phyloP scores from a whole-genome alignment of 2,888 invertebrate species.

The Synergus japonicus region DNA sequence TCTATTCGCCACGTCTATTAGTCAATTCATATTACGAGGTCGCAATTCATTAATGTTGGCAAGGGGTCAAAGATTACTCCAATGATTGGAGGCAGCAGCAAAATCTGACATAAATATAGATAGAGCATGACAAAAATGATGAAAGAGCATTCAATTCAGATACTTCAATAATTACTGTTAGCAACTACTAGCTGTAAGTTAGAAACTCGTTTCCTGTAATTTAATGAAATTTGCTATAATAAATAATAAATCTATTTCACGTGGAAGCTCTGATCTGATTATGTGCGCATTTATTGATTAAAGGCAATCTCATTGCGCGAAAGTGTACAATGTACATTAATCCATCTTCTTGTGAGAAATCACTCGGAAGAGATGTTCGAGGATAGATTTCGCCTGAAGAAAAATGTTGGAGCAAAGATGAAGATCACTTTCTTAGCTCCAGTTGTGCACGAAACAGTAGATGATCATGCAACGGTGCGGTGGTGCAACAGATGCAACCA shows the following conservation, averaged over 20 bases:
- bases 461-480: slow-evolving; percentile 35
- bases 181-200: no score
- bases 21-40: neutral
- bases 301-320: neutral
- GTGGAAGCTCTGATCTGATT: neutral
- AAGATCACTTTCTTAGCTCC: slow-evolving; percentile 38
- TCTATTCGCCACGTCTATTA: neutral
- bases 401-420: slow-evolving; percentile 18
- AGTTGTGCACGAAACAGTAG: slow-evolving; percentile 32
- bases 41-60: slow-evolving; percentile 6
- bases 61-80: slow-evolving; percentile 6
- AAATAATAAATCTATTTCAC: neutral
- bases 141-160: neutral
- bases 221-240: no score
- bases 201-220: no score
- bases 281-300: neutral
- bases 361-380: slow-evolving; percentile 35
- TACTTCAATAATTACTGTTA: no score
- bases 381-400: slow-evolving; percentile 14
- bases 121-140: neutral
- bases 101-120: neutral
- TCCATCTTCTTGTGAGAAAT: slow-evolving; percentile 34
- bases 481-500: slow-evolving; percentile 54
- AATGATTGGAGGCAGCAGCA: neutral
- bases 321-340: neutral